phyloP scores from a whole-genome alignment of 2,797 vertebrate genomes.

The Ambastaia sidthimunki region DNA sequence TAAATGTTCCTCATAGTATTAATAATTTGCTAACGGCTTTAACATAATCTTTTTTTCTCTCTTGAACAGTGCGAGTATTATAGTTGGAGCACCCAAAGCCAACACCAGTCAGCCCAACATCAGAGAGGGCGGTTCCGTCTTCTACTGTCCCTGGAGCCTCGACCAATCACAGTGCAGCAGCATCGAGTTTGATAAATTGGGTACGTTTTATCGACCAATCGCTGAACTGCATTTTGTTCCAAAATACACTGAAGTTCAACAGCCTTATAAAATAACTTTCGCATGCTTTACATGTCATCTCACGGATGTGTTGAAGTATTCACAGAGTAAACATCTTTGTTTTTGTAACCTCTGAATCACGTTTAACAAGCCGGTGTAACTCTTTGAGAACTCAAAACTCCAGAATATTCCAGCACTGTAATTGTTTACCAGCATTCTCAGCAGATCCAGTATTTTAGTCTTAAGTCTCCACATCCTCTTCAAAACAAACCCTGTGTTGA shows the following conservation, averaged over 20 bases:
- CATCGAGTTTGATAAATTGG: constrained; percentile 85
- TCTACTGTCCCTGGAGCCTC: constrained; percentile 87
- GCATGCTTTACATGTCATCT: not conserved
- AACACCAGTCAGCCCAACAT: constrained; percentile 82
- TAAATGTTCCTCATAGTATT: constrained; percentile 7
- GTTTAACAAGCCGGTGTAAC: not conserved
- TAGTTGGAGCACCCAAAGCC: constrained; percentile 91
- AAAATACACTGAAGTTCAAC: not conserved
- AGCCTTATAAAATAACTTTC: not conserved
- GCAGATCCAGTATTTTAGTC: constrained; percentile 17
- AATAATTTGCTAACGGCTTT: constrained; percentile 16
- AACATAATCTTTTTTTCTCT: constrained; percentile 44
- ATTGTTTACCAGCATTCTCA: constrained; percentile 27
- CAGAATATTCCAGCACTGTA: no score
- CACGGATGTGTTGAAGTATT: not conserved
- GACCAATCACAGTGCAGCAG: constrained; percentile 68
- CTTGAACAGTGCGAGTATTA: constrained; percentile 81
- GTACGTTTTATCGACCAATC: constrained; percentile 68
- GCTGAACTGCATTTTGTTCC: not conserved
- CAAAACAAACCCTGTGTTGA: constrained; percentile 43
- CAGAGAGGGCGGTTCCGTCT: constrained; percentile 87
- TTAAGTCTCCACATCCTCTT: constrained; percentile 35
- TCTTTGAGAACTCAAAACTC: not conserved
- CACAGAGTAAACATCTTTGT: no score
- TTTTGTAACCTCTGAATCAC: not conserved